Evolutionary conservation across 1,140 invertebrate genomes (phyloP), one percentile per base, ranked within the genome.

Genomic region (Cyclina sinensis): DNA sequence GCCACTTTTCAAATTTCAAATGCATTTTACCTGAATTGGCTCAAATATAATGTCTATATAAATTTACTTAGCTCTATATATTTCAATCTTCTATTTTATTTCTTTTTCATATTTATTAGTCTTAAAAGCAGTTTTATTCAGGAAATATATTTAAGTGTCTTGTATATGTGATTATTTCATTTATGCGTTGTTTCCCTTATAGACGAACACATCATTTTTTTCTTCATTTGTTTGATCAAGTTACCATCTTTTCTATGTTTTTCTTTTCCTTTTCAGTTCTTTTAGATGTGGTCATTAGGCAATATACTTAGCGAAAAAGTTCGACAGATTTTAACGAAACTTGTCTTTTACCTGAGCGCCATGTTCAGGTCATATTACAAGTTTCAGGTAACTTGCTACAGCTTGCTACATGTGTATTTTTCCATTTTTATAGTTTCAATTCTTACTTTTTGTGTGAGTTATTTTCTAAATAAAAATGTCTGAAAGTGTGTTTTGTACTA

Each of bases 281-380:
- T 70, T 70, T 70, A 70, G 65, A 70, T 70, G 65, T 70, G 65
- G 65, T 70, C 65, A 37, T 70, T 70, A 70, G 65, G 65, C 5
- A 35, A 70, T 2, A 7, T 37, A 70, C 32, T 70, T 70, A 70
- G 24, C 12, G 65, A 70, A 70, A 37, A 9, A 37, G 0, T 70
- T 2, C 1, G 65, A 70, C 65, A 39, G 80, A 43, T 65, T 48
- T 65, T 65, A 30, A 43, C 37, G 37, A 65, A 62, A 43, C 32
- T 59, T 62, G 57, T 68, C 18, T 82, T 82, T 82, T 82, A 30
- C 80, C 35, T 82, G 51, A 59, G 39, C 39, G 59, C 35, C 7
- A 82, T 82, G 80, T 82, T 82, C 59, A 82, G 80, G 57, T 62
- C 51, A 21, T 82, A 82, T 82, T 82, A 65, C 39, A 82, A 68